Conservation (phyloP, 1,140 invertebrate species). For the Zophobas atratus region DNA sequence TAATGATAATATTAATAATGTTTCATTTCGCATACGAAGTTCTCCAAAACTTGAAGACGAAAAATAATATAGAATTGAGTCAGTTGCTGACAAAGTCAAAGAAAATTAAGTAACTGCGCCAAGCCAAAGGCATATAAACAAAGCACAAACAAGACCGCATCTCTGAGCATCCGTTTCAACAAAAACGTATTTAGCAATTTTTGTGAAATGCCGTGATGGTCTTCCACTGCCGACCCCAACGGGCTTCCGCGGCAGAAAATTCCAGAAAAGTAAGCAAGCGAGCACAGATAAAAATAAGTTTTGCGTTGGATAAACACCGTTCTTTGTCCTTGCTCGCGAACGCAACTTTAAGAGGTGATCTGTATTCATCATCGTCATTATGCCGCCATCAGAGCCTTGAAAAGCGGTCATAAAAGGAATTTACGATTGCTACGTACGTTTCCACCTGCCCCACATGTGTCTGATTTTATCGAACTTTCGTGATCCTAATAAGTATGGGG, state of each 20-base stretch:
- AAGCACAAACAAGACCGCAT: no score
- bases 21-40: no score
- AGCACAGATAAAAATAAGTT: slow-evolving; percentile 20
- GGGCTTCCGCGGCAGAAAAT: not conserved
- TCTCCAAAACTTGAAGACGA: no score
- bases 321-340: not conserved
- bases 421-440: slow-evolving; percentile 41
- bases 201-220: no score
- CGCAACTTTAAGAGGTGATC: not conserved
- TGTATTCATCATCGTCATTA: slow-evolving; percentile 40
- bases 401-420: slow-evolving; percentile 21
- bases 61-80: no score
- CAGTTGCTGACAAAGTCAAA: no score
- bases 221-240: not conserved
- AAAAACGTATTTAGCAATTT: no score
- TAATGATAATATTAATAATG: no score
- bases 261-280: slow-evolving; percentile 14
- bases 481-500: slow-evolving; percentile 39
- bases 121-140: no score
- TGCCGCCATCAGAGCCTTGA: slow-evolving; percentile 7
- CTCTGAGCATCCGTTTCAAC: no score
- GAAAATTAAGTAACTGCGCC: no score
- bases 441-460: slow-evolving; percentile 38
- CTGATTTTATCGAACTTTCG: slow-evolving; percentile 40
- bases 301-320: not conserved